Evolutionary conservation across 2,888 invertebrate genomes (phyloP).

Genomic region (Stegophylla sp.): DNA sequence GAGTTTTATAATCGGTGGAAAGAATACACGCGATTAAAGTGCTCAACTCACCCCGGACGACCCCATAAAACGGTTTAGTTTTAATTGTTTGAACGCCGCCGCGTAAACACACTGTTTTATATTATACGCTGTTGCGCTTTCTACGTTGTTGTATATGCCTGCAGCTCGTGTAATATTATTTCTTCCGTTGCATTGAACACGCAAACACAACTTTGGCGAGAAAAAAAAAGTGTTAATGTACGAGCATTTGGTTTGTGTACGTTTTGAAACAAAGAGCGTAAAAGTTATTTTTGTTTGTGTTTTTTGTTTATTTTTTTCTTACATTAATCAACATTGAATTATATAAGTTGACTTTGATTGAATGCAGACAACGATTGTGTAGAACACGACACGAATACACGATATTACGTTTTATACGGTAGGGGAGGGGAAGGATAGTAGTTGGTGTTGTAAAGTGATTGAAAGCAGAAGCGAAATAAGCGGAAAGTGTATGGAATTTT

Average conservation of each 20-base stretch:
- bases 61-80: not conserved
- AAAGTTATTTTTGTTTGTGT: too few species aligned
- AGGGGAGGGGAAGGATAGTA: too few species aligned
- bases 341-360: constrained; percentile 24
- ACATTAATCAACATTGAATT: constrained; percentile 23
- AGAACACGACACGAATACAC: not conserved
- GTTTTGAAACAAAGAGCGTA: not conserved
- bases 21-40: not conserved
- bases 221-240: not conserved
- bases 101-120: too few species aligned
- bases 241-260: not conserved
- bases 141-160: too few species aligned
- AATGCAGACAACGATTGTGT: not conserved
- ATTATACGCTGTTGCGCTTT: too few species aligned
- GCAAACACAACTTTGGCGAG: not conserved
- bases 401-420: too few species aligned
- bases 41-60: not conserved
- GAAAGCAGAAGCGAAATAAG: constrained; percentile 3
- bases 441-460: not conserved
- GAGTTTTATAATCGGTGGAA: too few species aligned
- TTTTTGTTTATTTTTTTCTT: too few species aligned
- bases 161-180: too few species aligned
- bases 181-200: not conserved
- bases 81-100: not conserved
- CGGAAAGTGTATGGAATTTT: constrained; percentile 10